Evolutionary conservation across 2,888 invertebrate genomes (phyloP), one percentile per base, ranked within the genome.

Genomic region (Nomada goodeniana): DNA sequence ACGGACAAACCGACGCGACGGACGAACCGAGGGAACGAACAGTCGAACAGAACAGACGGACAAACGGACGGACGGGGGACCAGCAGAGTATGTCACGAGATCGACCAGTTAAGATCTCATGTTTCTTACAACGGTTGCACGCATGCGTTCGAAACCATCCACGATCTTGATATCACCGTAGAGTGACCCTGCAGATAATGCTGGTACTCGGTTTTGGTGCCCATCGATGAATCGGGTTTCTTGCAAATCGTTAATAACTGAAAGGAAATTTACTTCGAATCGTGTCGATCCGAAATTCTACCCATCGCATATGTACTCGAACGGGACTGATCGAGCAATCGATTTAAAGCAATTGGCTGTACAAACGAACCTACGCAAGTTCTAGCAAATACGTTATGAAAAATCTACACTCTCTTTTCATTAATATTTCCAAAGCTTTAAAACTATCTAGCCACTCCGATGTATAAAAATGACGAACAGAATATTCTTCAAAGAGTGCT

Each of bases 51-150:
- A 86, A 88, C 80, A 84, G 82, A 88, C 88, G 88, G 86, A 88
- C 85, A 86, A 85, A 86, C 84, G 84, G 84, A 87, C 86, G 84
- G 74, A 78, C 82, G 82, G 85, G 84, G 81, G 77, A 88, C 90
- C 89, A 86, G 85, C 90, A 82, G 86, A 86, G 87, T 86, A 90
- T 89, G 90, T 90, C 91, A 89, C 89, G 86, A 90, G 90, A 91
- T 90, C 90, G 89, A 86, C 87, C 91, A 91, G 91, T 92, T 91
- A 90, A 92, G 92, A 92, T 92, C 92, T 92, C 92, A 92, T 89
- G 90, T 90, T 86, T 79, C 52, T 89, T 87, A 88, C 85, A 89
- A 89, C 90, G 89, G 89, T 81, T 76, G 77, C 85, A 82, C 84
- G 80, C 83, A 75, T 80, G 81, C 84, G 85, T 79, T 81, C 69